Percentiles rank a stretch among this genome's conserved stretches.
Evolutionary conservation across 2,888 invertebrate genomes (phyloP).

Genomic region (Amphipyra berbera): DNA sequence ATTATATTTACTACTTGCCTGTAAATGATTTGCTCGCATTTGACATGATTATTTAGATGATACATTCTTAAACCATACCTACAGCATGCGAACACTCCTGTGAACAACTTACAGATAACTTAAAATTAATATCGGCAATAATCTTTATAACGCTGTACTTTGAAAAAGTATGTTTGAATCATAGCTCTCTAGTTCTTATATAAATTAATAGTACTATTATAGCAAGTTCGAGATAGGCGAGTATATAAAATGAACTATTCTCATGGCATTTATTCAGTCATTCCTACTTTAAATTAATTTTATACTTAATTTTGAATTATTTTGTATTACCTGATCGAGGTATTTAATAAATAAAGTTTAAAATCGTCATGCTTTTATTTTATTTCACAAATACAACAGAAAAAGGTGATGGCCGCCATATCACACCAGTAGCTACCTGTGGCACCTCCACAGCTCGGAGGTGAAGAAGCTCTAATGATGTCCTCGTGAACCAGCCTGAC

Average conservation of each 20-base stretch:
- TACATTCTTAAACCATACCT: slow-evolving; percentile 1
- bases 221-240: slow-evolving; percentile 33
- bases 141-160: slow-evolving; percentile 10
- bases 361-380: slow-evolving; percentile 30
- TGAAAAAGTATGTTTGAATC: slow-evolving; percentile 13
- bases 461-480: slow-evolving; percentile 21
- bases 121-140: slow-evolving; percentile 1
- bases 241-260: slow-evolving; percentile 57
- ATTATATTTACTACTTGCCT: slow-evolving; percentile 55
- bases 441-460: slow-evolving; percentile 25
- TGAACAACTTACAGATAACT: slow-evolving; percentile 2
- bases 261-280: slow-evolving; percentile 78
- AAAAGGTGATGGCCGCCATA: slow-evolving; percentile 3
- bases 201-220: slow-evolving; percentile 32
- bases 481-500: slow-evolving; percentile 1
- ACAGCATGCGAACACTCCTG: slow-evolving; percentile 3
- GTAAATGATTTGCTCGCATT: slow-evolving; percentile 29
- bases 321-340: slow-evolving; percentile 65
- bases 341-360: slow-evolving; percentile 67
- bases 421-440: slow-evolving; percentile 19
- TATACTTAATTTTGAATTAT: slow-evolving; percentile 71
- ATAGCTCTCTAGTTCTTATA: slow-evolving; percentile 32
- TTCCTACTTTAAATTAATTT: slow-evolving; percentile 74
- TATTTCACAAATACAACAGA: slow-evolving; percentile 18
- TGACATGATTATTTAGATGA: slow-evolving; percentile 16